phyloP scores from a whole-genome alignment of 2,797 vertebrate genomes.

The Halcyon badia region DNA sequence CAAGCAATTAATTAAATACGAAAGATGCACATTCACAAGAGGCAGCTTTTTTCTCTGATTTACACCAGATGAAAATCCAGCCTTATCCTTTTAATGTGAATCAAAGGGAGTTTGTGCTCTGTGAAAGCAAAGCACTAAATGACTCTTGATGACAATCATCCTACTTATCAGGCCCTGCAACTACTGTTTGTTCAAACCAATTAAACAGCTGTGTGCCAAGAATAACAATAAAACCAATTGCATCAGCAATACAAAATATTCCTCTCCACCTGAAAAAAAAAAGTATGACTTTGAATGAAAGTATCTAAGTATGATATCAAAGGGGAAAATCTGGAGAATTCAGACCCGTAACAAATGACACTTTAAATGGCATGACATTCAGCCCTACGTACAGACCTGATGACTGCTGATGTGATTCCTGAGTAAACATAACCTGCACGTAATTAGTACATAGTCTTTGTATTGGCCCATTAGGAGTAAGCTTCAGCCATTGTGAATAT shows the following conservation, averaged over 20 bases:
- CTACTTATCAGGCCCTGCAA: constrained; percentile 10
- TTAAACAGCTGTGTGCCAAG: neutral
- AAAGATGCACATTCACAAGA: neutral
- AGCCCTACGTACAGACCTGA: neutral
- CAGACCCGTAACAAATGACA: neutral
- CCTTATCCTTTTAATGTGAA: neutral
- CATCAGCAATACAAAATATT: neutral
- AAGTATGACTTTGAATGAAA: neutral
- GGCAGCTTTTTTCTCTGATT: neutral
- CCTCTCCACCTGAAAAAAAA: neutral
- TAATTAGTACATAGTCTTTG: neutral
- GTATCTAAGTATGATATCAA: neutral
- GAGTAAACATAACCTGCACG: neutral
- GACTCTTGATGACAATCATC: neutral
- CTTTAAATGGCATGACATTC: neutral
- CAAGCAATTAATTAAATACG: constrained; percentile 33
- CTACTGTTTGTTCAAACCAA: constrained; percentile 36
- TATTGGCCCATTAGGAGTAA: neutral
- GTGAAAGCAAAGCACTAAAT: constrained; percentile 7
- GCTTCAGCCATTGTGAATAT: neutral
- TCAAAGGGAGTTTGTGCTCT: constrained; percentile 2
- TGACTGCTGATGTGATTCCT: neutral
- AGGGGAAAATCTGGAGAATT: neutral
- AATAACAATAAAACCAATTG: neutral
- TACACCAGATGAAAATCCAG: neutral